Percentiles rank a stretch among this genome's conserved stretches.
Evolutionary conservation across 2,113 vertebrate genomes (phyloP).

Genomic region (Cyphomyrus discorhynchus): DNA sequence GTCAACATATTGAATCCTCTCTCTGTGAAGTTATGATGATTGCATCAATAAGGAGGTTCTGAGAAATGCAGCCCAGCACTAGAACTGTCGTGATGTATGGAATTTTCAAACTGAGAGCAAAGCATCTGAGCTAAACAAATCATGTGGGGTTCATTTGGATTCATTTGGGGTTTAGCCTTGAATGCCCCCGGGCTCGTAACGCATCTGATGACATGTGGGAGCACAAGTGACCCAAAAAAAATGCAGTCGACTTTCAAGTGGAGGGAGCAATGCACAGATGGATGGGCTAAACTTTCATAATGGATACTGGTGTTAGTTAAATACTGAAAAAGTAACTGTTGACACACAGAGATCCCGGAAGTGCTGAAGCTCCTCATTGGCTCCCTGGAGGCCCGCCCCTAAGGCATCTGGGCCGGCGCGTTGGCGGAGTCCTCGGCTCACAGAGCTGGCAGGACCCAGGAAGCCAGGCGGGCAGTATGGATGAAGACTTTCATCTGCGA

Average conservation of each 20-base stretch:
- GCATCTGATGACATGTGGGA: not conserved
- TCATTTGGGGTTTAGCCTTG: not conserved
- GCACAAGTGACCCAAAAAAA: not conserved
- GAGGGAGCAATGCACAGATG: not conserved
- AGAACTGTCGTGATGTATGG: not conserved
- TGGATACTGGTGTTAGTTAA: not conserved
- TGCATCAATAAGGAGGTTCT: not conserved
- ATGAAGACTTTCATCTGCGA: not conserved
- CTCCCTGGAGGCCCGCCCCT: slow-evolving; percentile 44
- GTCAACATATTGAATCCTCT: not conserved
- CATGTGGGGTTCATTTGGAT: not conserved
- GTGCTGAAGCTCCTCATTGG: slow-evolving; percentile 49
- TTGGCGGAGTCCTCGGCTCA: slow-evolving; percentile 47
- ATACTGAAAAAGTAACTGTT: not conserved
- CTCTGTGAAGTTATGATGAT: not conserved
- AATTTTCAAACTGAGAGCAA: not conserved
- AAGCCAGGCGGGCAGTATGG: slow-evolving; percentile 38
- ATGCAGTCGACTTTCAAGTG: not conserved
- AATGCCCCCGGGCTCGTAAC: not conserved
- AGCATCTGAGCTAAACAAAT: not conserved
- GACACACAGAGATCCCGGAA: slow-evolving; percentile 58
- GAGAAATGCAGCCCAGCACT: not conserved
- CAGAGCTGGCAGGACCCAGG: slow-evolving; percentile 41
- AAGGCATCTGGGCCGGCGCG: slow-evolving; percentile 47
- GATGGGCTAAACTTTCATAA: not conserved